phyloP scores from a whole-genome alignment of 2,113 vertebrate genomes.

The Cyrtonyx montezumae region DNA sequence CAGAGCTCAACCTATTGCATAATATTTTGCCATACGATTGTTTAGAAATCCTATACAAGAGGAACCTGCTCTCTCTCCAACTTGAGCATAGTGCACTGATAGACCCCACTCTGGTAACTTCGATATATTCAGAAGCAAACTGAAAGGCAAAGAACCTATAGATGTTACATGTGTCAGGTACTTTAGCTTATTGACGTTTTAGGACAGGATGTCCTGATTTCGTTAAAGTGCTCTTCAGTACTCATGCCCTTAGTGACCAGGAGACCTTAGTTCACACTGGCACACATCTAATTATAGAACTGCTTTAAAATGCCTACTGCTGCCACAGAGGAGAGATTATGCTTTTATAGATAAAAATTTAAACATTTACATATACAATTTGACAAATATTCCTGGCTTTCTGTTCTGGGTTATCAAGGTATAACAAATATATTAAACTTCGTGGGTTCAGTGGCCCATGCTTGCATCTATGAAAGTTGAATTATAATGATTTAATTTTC shows the following conservation, averaged over 20 bases:
- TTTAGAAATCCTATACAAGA: neutral
- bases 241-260: accelerated
- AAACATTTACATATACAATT: neutral
- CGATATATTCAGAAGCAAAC: neutral
- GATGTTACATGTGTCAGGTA: neutral
- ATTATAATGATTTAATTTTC: neutral
- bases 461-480: neutral
- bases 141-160: neutral
- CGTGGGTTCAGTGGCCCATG: neutral
- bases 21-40: neutral
- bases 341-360: neutral
- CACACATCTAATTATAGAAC: neutral
- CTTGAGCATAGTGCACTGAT: neutral
- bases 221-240: neutral
- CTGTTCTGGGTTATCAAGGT: neutral
- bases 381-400: neutral
- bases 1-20: neutral
- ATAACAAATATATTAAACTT: neutral
- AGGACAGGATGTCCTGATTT: neutral
- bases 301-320: neutral
- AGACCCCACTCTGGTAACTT: neutral
- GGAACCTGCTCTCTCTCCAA: neutral
- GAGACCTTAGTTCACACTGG: no score
- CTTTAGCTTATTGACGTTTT: neutral
- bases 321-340: neutral